phyloP scores from a whole-genome alignment of 2,797 vertebrate species.

The Trematomus bernacchii region DNA sequence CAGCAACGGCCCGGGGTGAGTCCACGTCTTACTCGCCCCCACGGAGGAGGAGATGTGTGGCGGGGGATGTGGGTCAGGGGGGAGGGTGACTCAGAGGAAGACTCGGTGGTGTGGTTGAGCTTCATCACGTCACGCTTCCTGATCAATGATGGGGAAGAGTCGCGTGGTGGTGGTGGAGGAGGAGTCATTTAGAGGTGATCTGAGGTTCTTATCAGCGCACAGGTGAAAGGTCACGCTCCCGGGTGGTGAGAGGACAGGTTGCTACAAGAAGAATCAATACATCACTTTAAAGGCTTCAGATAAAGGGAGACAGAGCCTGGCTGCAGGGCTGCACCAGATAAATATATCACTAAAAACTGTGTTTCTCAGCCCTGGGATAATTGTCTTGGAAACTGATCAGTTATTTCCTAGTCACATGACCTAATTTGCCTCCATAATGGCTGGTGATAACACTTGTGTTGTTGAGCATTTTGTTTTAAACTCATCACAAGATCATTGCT shows the following conservation, averaged over 20 bases:
- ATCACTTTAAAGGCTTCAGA: background rate
- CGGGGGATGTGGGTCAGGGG: conserved; percentile 4
- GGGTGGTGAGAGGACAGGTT: conserved; percentile 8
- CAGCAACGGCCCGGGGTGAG: conserved; percentile 96
- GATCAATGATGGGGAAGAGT: conserved; percentile 3
- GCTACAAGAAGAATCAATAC: background rate
- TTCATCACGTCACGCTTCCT: background rate
- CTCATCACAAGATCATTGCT: no score
- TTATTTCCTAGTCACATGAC: background rate
- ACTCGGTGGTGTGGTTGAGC: conserved; percentile 1
- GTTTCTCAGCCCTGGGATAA: no score
- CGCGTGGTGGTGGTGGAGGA: conserved; percentile 10
- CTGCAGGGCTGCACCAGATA: background rate
- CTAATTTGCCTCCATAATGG: background rate
- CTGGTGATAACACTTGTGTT: background rate
- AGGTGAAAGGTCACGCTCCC: conserved; percentile 33
- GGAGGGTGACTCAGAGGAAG: conserved; percentile 26
- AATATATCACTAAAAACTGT: no score
- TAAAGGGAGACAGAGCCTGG: background rate
- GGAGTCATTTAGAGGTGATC: conserved; percentile 36
- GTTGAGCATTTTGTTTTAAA: conserved; percentile 2
- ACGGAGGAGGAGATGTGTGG: conserved; percentile 20
- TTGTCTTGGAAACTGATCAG: background rate
- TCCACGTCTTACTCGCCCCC: background rate
- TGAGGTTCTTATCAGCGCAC: conserved; percentile 12